phyloP scores from a whole-genome alignment of 2,888 invertebrate genomes.

The Temnothorax unifasciatus region DNA sequence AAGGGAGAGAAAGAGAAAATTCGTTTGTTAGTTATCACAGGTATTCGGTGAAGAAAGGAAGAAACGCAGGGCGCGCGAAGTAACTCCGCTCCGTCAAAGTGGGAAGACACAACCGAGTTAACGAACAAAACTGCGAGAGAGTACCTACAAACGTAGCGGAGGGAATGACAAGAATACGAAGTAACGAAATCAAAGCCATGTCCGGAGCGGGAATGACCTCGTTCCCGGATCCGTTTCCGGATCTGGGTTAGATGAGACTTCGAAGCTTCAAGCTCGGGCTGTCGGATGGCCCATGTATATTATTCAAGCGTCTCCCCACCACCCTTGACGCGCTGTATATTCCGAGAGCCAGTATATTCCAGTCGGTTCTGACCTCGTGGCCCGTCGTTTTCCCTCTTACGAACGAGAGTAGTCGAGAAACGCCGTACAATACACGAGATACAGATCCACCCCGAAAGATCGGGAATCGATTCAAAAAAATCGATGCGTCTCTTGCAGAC shows the following conservation, averaged over 20 bases:
- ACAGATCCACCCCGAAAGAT: constrained; percentile 7
- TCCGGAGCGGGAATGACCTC: constrained; percentile 61
- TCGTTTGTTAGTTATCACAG: not conserved
- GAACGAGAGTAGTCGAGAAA: constrained; percentile 15
- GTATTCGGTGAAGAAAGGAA: constrained; percentile 11
- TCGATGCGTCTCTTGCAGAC: constrained; percentile 21
- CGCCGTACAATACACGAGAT: constrained; percentile 20
- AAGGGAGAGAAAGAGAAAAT: not conserved
- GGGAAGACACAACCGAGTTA: constrained; percentile 53
- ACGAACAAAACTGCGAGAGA: constrained; percentile 39
- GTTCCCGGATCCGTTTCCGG: constrained; percentile 61
- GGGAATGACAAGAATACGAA: constrained; percentile 28
- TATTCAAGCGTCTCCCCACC: constrained; percentile 66
- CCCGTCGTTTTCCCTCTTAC: constrained; percentile 9
- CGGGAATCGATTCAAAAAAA: constrained; percentile 12
- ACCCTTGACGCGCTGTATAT: constrained; percentile 50
- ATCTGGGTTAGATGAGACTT: constrained; percentile 69
- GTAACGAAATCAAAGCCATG: constrained; percentile 59
- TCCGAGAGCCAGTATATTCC: constrained; percentile 10
- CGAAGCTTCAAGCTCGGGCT: constrained; percentile 53
- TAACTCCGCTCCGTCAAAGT: constrained; percentile 59
- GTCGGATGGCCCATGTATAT: constrained; percentile 63
- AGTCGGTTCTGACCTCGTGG: constrained; percentile 29
- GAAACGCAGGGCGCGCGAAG: constrained; percentile 56
- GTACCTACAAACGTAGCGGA: constrained; percentile 2